Evolutionary conservation across 2,888 invertebrate species (phyloP).

Genomic region (Clostera curtula): DNA sequence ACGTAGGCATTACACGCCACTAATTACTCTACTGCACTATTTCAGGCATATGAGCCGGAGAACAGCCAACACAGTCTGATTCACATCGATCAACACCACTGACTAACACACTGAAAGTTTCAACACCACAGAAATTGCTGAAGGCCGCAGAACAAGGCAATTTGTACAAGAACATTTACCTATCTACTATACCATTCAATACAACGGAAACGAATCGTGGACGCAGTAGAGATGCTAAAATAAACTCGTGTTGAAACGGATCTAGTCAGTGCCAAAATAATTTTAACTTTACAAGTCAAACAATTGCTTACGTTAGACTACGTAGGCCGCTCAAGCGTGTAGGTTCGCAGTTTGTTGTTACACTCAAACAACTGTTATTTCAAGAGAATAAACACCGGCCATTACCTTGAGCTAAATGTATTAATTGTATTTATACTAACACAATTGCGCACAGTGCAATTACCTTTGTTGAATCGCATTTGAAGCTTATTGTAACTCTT

Average conservation of each 20-base stretch:
- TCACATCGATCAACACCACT: slow-evolving; percentile 46
- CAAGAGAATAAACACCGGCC: too few species aligned
- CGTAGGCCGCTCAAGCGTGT: slow-evolving; percentile 6
- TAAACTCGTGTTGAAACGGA: slow-evolving; percentile 11
- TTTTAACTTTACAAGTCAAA: slow-evolving; percentile 9
- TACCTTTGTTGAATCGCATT: too few species aligned
- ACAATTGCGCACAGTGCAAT: too few species aligned
- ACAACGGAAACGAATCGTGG: slow-evolving; percentile 15
- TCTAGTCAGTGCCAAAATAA: slow-evolving; percentile 9
- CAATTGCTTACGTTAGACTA: slow-evolving; percentile 5
- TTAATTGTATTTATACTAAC: too few species aligned
- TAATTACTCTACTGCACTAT: slow-evolving; percentile 54
- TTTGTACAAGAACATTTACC: slow-evolving; percentile 16
- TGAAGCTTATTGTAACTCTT: too few species aligned
- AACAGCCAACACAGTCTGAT: slow-evolving; percentile 57
- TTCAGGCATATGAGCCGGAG: slow-evolving; percentile 53
- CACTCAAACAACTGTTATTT: too few species aligned
- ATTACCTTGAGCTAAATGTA: too few species aligned
- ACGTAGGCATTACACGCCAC: slow-evolving; percentile 35
- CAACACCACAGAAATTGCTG: slow-evolving; percentile 50
- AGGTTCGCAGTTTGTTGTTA: slow-evolving; percentile 4
- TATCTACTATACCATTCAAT: slow-evolving; percentile 16
- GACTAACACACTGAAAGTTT: slow-evolving; percentile 41
- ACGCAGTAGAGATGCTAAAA: slow-evolving; percentile 9
- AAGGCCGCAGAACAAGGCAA: slow-evolving; percentile 37